Percentiles rank a stretch among this genome's conserved stretches.
Evolutionary conservation across 2,797 vertebrate species (phyloP).

Genomic region (Smutsia temminckii): DNA sequence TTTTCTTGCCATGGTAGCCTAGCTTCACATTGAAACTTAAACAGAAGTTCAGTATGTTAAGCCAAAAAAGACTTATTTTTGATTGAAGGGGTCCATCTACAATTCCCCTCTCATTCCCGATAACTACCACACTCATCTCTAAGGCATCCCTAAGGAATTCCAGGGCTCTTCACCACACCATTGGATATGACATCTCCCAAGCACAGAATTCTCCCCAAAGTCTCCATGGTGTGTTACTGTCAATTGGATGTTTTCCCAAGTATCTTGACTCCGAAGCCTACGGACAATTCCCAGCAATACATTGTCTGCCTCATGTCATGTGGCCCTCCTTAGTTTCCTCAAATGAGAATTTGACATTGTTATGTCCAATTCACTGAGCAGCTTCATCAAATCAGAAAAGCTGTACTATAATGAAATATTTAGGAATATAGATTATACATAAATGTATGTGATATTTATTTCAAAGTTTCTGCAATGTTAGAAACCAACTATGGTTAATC

Average conservation of each 20-base stretch:
- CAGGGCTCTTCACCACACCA: not conserved
- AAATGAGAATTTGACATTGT: not conserved
- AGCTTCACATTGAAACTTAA: conserved; percentile 1
- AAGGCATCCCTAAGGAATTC: not conserved
- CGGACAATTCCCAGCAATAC: not conserved
- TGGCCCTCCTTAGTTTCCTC: not conserved
- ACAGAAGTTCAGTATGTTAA: not conserved
- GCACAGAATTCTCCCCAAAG: not conserved
- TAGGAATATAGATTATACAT: conserved; percentile 3
- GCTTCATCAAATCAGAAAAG: not conserved
- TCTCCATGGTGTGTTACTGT: not conserved
- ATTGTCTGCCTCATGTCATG: not conserved
- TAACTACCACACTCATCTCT: not conserved
- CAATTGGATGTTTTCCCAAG: not conserved
- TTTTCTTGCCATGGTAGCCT: not conserved
- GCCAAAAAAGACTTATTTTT: not conserved
- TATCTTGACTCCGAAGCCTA: not conserved
- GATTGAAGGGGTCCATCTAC: not conserved
- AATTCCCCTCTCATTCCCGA: not conserved
- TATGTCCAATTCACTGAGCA: conserved; percentile 8
- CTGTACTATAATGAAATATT: not conserved
- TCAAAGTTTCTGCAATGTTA: conserved; percentile 5
- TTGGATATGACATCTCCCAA: not conserved
- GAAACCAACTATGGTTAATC: not conserved
- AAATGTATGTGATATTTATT: not conserved